Evolutionary conservation across 1,140 invertebrate species (phyloP).

Genomic region (Thaumetopoea pityocampa): DNA sequence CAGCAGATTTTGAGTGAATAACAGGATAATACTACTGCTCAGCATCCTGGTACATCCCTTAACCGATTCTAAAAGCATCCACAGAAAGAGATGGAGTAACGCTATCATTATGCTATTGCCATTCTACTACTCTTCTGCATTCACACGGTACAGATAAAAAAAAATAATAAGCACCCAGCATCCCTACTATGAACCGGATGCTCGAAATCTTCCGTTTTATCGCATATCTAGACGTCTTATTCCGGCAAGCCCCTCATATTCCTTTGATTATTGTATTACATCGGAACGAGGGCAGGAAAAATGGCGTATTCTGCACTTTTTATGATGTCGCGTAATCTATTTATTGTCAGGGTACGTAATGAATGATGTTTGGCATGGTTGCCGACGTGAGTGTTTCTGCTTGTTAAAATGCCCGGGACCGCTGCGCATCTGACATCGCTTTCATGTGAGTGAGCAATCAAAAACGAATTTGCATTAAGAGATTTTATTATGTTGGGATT

Average conservation of each 20-base stretch:
- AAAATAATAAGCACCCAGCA: constrained; percentile 15
- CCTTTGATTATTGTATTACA: constrained; percentile 72
- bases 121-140: too few relatives aligned
- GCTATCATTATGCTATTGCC: too few relatives aligned
- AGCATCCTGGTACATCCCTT: too few relatives aligned
- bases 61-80: too few relatives aligned
- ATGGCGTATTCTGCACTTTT: constrained; percentile 59
- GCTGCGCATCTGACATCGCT: constrained; percentile 29
- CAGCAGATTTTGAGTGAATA: too few relatives aligned
- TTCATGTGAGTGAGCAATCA: constrained; percentile 37
- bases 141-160: constrained; percentile 6
- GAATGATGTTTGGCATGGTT: constrained; percentile 58
- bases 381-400: constrained; percentile 33
- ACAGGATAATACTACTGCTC: too few relatives aligned
- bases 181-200: constrained; percentile 44
- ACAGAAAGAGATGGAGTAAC: too few relatives aligned
- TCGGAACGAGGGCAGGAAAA: constrained; percentile 53
- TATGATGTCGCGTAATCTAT: constrained; percentile 62
- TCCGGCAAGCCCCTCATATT: constrained; percentile 61
- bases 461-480: constrained; percentile 28
- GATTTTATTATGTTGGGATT: constrained; percentile 9
- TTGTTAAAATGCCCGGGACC: constrained; percentile 29
- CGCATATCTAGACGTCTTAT: constrained; percentile 67
- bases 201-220: constrained; percentile 53
- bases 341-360: constrained; percentile 60